Base-by-base conservation (phyloP, 2,888 invertebrate genomes). In the Melinopterus prodromus region DNA sequence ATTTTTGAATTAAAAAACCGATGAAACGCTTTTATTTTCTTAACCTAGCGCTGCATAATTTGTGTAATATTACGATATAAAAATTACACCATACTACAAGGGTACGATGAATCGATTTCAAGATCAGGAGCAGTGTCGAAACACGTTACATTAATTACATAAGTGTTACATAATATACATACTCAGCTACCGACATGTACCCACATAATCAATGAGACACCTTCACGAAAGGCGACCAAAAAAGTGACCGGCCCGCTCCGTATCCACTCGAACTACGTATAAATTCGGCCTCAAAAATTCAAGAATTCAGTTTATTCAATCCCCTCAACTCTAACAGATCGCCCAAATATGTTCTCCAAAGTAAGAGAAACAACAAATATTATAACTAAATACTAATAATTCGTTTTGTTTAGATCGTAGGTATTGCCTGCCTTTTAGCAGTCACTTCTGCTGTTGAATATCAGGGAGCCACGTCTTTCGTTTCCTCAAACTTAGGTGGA, bases 401-500 rank as follows among this genome's bases (percentile, higher is more conserved):
- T 69, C 35, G 53, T 14, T 6, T 38, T 7, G n/a, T 26, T 0
- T 26, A 78, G 78, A 36, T 78, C 26, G 53, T 75, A 26, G 15
- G 26, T 9, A 16, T 78, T 26, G 35, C 78, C 37, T n/a, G 74
- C n/a, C 26, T 75, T 70, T 69, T 69, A 15, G 69, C 75, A 4
- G 16, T 78, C 6, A 15, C 75, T 26, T 75, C 38, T 16, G 74
- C 36, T 12, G 53, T 53, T 1, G 70, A 53, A 5, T 75, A 72
- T 69, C 74, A 78, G 7, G 35, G 53, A 26, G 78, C 78, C 7
- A 75, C 75, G 6, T 78, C 78, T 6, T 78, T 74, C 16, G 75
- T 78, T 26, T 78, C 78, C 6, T 74, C 74, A 16, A 78, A 69
- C 36, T 74, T 78, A n/a, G 78, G 78, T 69, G 69, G 75, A 1